Base-by-base conservation (phyloP, 2,797 vertebrate genomes). In the Gymnocypris eckloni region DNA sequence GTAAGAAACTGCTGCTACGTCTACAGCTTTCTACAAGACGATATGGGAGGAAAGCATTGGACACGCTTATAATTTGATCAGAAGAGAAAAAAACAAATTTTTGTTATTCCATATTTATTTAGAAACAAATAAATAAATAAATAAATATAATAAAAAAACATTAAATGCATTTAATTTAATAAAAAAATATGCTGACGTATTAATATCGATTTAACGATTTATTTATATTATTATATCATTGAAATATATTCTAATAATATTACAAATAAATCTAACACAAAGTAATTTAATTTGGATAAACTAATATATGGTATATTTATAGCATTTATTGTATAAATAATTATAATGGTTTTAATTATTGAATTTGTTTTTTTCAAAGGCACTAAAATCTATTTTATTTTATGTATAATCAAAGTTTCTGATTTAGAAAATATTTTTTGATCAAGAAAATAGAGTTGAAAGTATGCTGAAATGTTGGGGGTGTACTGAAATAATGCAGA, bases 1-100 rank as follows among this genome's bases (percentile, higher is more conserved):
- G 70, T 81, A 86, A 70, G 52, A 86, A 77, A 77, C 88, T 15
- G 81, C 90, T 90, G 91, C 83, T 91, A 92, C 93, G 92, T 93
- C 91, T 93, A 90, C 91, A 86, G 43, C 89, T 88, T 81, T 80
- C 81, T 81, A 86, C 89, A 41, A 56, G 22, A 59, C 22, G 37
- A 41, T 12, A 59, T 20, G 15, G 52, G 52, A 13, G 25, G 52
- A 61, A 43, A 25, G 41, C 59, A 48, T 13, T 37, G 33, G 54
- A 43, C 22, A 7, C 25, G 28, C 66, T 22, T 39, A 7, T 13
- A 10, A 25, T 81, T 41, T 25, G 11, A 56, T 16, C 43, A 48
- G 52, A 18, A 6, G 16, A 20, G 8, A 54, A 16, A 7, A 2
- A 52, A 52, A 52, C 0, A 52, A 4, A 18, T 54, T 18, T 18